phyloP scores from a whole-genome alignment of 2,888 invertebrate genomes.

The Ernsta delagoae region DNA sequence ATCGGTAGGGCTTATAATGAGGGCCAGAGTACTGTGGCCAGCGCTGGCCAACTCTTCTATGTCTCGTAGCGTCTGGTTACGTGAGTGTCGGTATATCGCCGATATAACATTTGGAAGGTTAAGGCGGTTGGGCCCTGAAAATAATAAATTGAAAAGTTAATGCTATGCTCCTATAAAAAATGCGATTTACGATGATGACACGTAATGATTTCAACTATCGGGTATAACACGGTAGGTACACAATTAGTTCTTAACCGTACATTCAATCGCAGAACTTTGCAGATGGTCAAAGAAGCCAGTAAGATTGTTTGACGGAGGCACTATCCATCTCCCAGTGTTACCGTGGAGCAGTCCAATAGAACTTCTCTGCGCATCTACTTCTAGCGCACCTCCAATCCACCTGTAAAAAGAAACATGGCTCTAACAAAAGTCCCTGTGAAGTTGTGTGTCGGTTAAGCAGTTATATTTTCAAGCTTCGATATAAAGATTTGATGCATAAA shows the following conservation, averaged over 20 bases:
- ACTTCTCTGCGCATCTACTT: constrained; percentile 84
- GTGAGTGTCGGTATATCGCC: constrained; percentile 71
- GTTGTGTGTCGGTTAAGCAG: neutral
- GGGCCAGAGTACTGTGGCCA: constrained; percentile 77
- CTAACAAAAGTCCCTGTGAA: neutral
- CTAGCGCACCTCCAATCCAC: constrained; percentile 83
- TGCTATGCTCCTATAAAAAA: no score
- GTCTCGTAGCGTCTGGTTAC: constrained; percentile 71
- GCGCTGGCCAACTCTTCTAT: constrained; percentile 60
- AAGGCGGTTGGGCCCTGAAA: constrained; percentile 82
- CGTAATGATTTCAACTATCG: no score
- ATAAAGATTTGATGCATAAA: neutral
- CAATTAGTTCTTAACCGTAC: constrained; percentile 56
- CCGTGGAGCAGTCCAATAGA: constrained; percentile 87
- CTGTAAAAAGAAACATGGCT: constrained; percentile 55
- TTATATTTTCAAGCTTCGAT: no score
- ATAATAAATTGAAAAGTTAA: constrained; percentile 7
- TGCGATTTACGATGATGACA: no score
- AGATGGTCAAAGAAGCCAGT: constrained; percentile 70
- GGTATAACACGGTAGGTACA: no score
- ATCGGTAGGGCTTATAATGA: constrained; percentile 80
- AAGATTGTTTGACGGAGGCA: constrained; percentile 84
- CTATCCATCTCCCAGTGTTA: constrained; percentile 85
- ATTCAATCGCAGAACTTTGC: constrained; percentile 67
- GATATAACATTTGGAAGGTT: constrained; percentile 79